A percentile compares a stretch with the other conserved stretches of the same genome.
These are phyloP conservation scores for Erebia epiphron DNA, from an alignment of 2,888 invertebrate genomes.

Conservation along the genomic window DNA sequence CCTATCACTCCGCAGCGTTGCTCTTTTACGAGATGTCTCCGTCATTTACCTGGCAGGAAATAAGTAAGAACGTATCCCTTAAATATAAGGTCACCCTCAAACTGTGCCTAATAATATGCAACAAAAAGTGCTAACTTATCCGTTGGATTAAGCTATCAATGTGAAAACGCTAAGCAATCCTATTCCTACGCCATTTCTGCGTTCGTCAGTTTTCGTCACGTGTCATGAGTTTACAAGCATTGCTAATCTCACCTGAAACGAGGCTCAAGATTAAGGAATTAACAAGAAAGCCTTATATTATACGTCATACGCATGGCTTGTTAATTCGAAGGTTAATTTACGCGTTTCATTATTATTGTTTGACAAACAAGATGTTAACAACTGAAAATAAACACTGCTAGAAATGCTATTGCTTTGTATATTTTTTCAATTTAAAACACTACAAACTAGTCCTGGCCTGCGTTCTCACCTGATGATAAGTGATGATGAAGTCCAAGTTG, in stretches of 20 bases:
- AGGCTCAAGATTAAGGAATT: slow-evolving; percentile 44
- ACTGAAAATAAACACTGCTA: background rate
- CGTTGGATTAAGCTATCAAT: background rate
- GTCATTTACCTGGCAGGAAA: too few species aligned
- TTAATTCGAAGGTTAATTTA: slow-evolving; percentile 33
- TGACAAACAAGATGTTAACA: slow-evolving; percentile 3
- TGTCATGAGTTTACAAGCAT: slow-evolving; percentile 44
- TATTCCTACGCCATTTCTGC: slow-evolving; percentile 10
- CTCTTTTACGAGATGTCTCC: too few species aligned
- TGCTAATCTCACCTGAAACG: slow-evolving; percentile 42
- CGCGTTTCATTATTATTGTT: slow-evolving; percentile 1
- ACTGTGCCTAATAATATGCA: too few species aligned
- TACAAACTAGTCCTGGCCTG: too few species aligned
- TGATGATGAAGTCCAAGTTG: too few species aligned
- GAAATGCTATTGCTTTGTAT: background rate
- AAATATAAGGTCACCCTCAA: too few species aligned
- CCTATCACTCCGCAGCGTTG: too few species aligned
- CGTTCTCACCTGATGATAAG: too few species aligned
- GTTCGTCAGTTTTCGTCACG: slow-evolving; percentile 38
- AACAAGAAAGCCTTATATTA: slow-evolving; percentile 44
- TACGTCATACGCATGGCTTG: slow-evolving; percentile 32
- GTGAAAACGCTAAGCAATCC: background rate
- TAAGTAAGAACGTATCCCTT: too few species aligned
- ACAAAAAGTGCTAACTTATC: too few species aligned
- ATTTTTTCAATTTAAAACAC: too few species aligned